phyloP scores from a whole-genome alignment of 2,888 invertebrate species.

The Urechis unicinctus region DNA sequence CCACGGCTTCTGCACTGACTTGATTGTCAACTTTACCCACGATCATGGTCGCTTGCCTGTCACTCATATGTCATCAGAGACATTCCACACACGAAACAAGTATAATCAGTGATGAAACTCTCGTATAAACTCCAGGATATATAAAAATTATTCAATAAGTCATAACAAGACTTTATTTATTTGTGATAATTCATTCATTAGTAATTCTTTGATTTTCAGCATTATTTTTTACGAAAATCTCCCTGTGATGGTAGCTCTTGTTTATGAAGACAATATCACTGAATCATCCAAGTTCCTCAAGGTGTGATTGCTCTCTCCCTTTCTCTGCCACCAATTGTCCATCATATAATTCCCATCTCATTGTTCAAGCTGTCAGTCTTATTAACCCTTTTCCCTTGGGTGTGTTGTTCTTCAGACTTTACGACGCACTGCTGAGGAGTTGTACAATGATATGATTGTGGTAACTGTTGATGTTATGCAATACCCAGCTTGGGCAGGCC shows the following conservation, averaged over 20 bases:
- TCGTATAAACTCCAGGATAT: too few relatives aligned
- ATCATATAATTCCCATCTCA: too few relatives aligned
- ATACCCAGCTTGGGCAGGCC: constrained; percentile 32
- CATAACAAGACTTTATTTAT: too few relatives aligned
- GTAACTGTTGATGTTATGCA: constrained; percentile 30
- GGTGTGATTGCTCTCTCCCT: too few relatives aligned
- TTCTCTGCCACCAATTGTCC: too few relatives aligned
- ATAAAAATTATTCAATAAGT: too few relatives aligned
- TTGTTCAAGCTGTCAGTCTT: background rate
- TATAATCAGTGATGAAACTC: too few relatives aligned
- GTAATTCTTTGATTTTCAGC: background rate
- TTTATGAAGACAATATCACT: background rate
- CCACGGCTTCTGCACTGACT: background rate
- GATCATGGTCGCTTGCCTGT: background rate
- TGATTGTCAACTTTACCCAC: background rate
- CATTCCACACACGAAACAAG: background rate
- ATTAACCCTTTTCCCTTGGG: background rate
- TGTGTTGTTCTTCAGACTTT: background rate
- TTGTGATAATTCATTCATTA: background rate
- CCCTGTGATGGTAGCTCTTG: background rate
- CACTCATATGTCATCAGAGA: background rate
- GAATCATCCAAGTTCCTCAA: background rate
- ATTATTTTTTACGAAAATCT: background rate
- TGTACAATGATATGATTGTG: constrained; percentile 28
- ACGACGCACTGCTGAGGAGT: background rate